phyloP scores from a whole-genome alignment of 2,888 invertebrate genomes.

The Melieria crassipennis region DNA sequence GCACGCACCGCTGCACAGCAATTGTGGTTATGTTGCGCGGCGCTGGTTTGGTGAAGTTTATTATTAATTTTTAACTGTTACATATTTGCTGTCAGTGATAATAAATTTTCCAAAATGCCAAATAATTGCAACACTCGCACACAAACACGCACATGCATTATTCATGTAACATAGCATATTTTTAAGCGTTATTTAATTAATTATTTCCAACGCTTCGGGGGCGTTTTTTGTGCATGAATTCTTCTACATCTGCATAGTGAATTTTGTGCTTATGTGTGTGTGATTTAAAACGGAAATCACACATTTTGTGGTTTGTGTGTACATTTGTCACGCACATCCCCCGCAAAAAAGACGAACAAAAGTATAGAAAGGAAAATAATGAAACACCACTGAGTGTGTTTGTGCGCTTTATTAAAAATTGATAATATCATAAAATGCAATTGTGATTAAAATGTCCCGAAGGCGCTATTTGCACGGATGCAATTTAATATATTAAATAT shows the following conservation, averaged over 20 bases:
- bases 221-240: not conserved
- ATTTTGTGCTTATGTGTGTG: not conserved
- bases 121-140: constrained; percentile 26
- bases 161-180: constrained; percentile 32
- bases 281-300: constrained; percentile 31
- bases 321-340: constrained; percentile 24
- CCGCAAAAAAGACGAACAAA: constrained; percentile 22
- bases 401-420: constrained; percentile 47
- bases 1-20: not conserved
- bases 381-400: not conserved
- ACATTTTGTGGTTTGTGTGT: constrained; percentile 32
- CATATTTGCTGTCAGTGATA: constrained; percentile 33
- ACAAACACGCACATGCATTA: constrained; percentile 10
- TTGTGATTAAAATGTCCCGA: constrained; percentile 46
- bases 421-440: constrained; percentile 45
- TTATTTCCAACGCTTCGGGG: constrained; percentile 25
- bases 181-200: constrained; percentile 37
- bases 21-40: not conserved
- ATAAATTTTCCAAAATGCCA: constrained; percentile 37
- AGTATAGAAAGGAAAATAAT: constrained; percentile 45
- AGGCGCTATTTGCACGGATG: constrained; percentile 46
- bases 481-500: constrained; percentile 45
- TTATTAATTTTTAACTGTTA: constrained; percentile 34
- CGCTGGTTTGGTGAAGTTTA: constrained; percentile 12
- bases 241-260: not conserved